Evolutionary conservation across 2,113 vertebrate species (phyloP).

Genomic region (Nestor notabilis): DNA sequence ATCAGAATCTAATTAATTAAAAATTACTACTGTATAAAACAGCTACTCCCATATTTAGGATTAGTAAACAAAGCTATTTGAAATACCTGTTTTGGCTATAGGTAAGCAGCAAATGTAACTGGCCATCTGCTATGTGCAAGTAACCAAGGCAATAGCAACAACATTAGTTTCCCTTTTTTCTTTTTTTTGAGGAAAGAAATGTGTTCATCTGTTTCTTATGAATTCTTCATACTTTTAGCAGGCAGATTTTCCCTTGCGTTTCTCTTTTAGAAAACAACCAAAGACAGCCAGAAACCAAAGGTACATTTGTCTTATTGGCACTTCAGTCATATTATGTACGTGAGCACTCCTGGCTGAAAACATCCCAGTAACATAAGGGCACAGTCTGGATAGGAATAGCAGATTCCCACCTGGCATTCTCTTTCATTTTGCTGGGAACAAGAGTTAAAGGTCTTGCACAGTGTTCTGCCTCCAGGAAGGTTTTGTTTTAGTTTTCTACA

Average conservation of each 20-base stretch:
- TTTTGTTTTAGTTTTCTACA: neutral
- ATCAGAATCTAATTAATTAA: constrained; percentile 64
- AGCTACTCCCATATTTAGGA: neutral
- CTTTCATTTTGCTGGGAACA: neutral
- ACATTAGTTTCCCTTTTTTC: neutral
- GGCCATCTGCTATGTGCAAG: constrained; percentile 43
- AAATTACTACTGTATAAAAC: constrained; percentile 51
- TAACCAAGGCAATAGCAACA: constrained; percentile 17
- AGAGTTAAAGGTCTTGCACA: neutral
- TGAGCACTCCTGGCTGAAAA: neutral
- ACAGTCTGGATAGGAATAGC: neutral
- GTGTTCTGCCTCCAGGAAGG: neutral
- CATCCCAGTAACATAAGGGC: neutral
- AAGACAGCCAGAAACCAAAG: neutral
- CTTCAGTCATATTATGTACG: neutral
- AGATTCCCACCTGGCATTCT: neutral
- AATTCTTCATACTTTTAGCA: neutral
- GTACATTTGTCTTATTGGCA: neutral
- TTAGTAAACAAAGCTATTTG: constrained; percentile 12
- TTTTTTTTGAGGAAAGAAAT: neutral
- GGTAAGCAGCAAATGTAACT: neutral
- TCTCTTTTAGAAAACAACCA: neutral
- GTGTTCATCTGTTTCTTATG: constrained; percentile 28
- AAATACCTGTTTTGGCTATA: constrained; percentile 13
- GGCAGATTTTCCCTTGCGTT: neutral